Evolutionary conservation across 35 echinoderm and acorn worm genomes (phyloP).

Genomic region (Strongylocentrotus purpuratus): DNA sequence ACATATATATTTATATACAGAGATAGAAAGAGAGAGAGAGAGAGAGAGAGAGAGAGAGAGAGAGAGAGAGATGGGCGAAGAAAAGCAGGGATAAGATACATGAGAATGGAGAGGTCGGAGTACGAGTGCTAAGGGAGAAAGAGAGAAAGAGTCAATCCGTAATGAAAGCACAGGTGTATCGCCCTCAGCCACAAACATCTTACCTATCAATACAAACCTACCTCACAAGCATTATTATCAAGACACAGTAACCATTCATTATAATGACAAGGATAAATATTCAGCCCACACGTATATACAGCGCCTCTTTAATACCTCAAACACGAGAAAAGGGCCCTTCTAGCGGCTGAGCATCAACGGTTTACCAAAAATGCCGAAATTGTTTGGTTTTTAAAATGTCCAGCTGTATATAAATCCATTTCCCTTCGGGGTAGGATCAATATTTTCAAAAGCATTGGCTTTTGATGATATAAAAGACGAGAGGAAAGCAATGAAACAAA

Average conservation of each 20-base stretch:
- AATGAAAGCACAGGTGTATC: constrained; percentile 33
- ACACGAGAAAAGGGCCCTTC: background rate
- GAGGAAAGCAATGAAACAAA: background rate
- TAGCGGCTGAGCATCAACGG: background rate
- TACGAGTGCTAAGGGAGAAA: background rate
- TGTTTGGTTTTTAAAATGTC: constrained; percentile 29
- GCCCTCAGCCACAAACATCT: background rate
- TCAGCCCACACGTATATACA: background rate
- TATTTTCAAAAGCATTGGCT: constrained; percentile 44
- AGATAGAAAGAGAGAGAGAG: background rate
- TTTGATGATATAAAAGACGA: background rate
- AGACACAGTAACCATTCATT: constrained; percentile 19
- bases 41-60: background rate
- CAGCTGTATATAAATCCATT: constrained; percentile 27
- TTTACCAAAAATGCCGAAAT: background rate
- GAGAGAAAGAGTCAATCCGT: background rate
- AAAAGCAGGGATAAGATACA: background rate
- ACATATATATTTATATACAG: no score
- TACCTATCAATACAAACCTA: background rate
- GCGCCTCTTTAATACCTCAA: background rate
- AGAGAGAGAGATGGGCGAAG: background rate
- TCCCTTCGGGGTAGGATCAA: constrained; percentile 20
- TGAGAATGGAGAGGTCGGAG: background rate
- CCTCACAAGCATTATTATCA: background rate
- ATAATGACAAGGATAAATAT: constrained; percentile 34